Evolutionary conservation across 1,140 invertebrate species (phyloP), one percentile per base, ranked within the genome.

Genomic region (Rhizoglyphus robini): DNA sequence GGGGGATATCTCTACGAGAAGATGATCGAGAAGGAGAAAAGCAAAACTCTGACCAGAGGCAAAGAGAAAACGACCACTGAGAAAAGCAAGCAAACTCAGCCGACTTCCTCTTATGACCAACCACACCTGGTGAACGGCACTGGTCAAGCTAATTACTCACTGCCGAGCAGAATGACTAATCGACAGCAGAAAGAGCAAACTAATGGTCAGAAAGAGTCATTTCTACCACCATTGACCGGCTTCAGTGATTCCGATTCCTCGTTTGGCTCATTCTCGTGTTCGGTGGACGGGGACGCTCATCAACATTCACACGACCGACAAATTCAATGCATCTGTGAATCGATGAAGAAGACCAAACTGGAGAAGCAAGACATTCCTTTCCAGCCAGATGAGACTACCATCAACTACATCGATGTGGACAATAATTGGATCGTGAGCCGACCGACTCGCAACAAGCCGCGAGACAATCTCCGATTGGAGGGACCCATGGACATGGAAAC

Each of bases 401-500:
- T 29, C 15, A 63, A 49, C 32, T 29, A 18, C 32, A 49, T 48
- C 20, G 15, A 32, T 51, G 30, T 47, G 3, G 61, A 63, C 32
- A n/a, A 68, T 31, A 29, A 65, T 29, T 68, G 65, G 64, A 20
- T 49, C 2, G 29, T 64, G 1, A 54, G 18, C 69, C 63, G 65
- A 32, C 69, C 34, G 70, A 75, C 57, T 62, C 72, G 48, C 69
- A 71, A 27, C 71, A 75, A 58, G 47, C 72, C 54, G 65, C 65
- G 23, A 75, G 73, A 68, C 57, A 69, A 68, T 73, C 72, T 69
- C 4, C 65, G 58, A 60, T 76, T 76, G 48, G 73, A 73, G 20
- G 78, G 77, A 1, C 72, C 72, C 5, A 76, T 79, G 71, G 75
- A 77, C 31, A 69, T 73, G 46, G 71, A 72, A 34, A 78, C 78